Percentiles rank a stretch among this genome's conserved stretches.
Conservation (phyloP, 2,888 invertebrate species). For the Erebia epiphron region DNA sequence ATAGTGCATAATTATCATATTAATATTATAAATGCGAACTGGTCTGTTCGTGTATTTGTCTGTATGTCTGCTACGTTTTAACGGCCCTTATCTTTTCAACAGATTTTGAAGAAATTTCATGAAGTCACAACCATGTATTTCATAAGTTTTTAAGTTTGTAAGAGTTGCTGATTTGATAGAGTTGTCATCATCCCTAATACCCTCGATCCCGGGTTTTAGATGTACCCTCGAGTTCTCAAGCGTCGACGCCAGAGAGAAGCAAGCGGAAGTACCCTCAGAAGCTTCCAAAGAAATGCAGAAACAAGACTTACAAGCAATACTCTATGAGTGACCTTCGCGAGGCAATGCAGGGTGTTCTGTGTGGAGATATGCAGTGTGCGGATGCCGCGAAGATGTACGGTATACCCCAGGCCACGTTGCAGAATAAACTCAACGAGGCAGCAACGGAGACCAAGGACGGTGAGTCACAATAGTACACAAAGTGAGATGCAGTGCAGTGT, state of each 20-base stretch:
- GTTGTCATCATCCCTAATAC: neutral
- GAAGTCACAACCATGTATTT: no score
- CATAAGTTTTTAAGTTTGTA: no score
- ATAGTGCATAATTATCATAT: no score
- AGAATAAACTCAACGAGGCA: no score
- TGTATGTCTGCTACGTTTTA: no score
- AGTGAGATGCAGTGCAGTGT: neutral
- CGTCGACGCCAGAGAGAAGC: neutral
- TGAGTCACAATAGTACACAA: neutral
- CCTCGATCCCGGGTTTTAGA: constrained; percentile 13
- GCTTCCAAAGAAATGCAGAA: constrained; percentile 22
- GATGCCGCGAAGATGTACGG: constrained; percentile 50
- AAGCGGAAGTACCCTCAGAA: constrained; percentile 31
- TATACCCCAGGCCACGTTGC: constrained; percentile 45
- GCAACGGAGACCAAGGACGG: neutral
- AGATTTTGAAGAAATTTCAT: no score
- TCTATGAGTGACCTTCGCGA: constrained; percentile 45
- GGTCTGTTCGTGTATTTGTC: no score
- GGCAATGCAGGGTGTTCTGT: constrained; percentile 48
- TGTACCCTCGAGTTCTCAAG: constrained; percentile 14
- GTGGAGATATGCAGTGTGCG: constrained; percentile 36
- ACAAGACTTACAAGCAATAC: constrained; percentile 54
- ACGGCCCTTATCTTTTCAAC: no score
- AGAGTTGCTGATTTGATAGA: no score
- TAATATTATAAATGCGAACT: no score